phyloP scores from a whole-genome alignment of 2,888 invertebrate species.

The Nudaria mundana region DNA sequence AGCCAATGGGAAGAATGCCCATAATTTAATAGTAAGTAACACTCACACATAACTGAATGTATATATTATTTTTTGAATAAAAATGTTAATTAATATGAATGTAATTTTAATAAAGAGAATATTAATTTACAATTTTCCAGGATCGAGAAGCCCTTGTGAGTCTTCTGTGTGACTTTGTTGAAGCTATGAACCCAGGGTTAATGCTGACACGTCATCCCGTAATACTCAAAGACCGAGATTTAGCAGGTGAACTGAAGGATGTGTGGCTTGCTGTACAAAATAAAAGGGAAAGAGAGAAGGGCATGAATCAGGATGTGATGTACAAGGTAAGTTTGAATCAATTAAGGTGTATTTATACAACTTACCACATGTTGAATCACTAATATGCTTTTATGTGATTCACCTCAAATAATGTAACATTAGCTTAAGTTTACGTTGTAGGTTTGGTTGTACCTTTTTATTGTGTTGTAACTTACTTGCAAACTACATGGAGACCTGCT shows the following conservation, averaged over 20 bases:
- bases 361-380: no score
- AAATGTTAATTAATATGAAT: not conserved
- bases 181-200: slow-evolving; percentile 86
- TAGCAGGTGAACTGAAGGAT: slow-evolving; percentile 87
- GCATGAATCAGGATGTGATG: slow-evolving; percentile 69
- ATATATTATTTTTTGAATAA: no score
- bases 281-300: slow-evolving; percentile 78
- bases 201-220: slow-evolving; percentile 80
- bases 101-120: not conserved
- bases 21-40: slow-evolving; percentile 79
- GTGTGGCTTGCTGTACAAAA: slow-evolving; percentile 87
- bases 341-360: no score
- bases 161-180: slow-evolving; percentile 86
- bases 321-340: slow-evolving; percentile 71
- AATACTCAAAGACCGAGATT: slow-evolving; percentile 84
- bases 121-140: slow-evolving; percentile 46
- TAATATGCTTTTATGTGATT: no score
- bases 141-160: slow-evolving; percentile 85
- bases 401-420: no score
- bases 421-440: no score
- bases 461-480: no score
- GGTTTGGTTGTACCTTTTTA: no score
- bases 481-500: no score
- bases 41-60: not conserved
- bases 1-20: slow-evolving; percentile 85